Evolutionary conservation across 37 sponge, comb jelly and placozoan genomes (phyloP), one percentile per base, ranked within the genome.

Genomic region (Agelas oroides): DNA sequence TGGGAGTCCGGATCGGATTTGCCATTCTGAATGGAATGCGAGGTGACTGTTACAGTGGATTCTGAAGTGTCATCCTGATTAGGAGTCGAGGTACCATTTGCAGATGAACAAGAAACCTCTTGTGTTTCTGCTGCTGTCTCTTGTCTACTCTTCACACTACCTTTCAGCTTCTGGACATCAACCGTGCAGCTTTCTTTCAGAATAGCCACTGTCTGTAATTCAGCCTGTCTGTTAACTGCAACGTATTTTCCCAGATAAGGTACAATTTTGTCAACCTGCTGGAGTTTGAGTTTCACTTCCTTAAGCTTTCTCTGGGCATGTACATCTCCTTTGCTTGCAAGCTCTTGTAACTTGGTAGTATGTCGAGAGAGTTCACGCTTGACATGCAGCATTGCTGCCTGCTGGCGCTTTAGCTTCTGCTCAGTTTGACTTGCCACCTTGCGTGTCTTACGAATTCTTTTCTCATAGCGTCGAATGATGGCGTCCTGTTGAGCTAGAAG

Each of bases 201-300:
- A 18, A 92, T 70, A 5, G 93, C 85, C 13, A 92, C 62, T 21
- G 93, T 92, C 52, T 92, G 89, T 60, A 85, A 31, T 39, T 92
- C 93, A 32, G 93, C 93, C 77, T 92, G 81, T 27, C 82, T 71
- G 60, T 92, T 92, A 24, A 88, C 85, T 25, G 71, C 31, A 56
- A 92, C 67, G 59, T 86, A 92, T 52, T 92, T 92, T 13, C 79
- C 77, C 25, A 92, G 71, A 65, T 92, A 92, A 28, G 93, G 93
- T 15, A 92, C 76, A 33, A 92, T 83, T 71, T 88, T 84, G 21
- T 84, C 89, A 65, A 92, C 73, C 64, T 92, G 93, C 6, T 63
- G 38, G 35, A 88, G 30, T 24, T 88, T 88, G 15, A 67, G 37
- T 34, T 38, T 24, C 24, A 84, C 32, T 54, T 66, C 69, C 62